These are phyloP conservation scores for Mesorhabditis sp. DNA, from an alignment of 2,888 invertebrate genomes.

Conservation along the genomic window DNA sequence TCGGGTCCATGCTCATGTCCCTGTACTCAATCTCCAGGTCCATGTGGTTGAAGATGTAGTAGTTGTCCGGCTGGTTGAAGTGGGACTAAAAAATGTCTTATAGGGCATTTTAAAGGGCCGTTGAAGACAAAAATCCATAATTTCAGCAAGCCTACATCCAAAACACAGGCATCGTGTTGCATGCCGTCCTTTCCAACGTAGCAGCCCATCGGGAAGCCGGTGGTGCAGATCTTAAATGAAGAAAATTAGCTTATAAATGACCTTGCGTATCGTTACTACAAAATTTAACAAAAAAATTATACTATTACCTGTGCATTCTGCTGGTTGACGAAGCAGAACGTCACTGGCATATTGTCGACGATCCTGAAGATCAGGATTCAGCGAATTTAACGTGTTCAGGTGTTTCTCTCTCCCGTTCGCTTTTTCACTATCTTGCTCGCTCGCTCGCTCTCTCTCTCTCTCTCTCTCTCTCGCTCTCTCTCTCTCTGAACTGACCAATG, in stretches of 20 bases:
- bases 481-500: constrained; percentile 71
- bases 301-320: constrained; percentile 49
- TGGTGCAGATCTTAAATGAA: constrained; percentile 70
- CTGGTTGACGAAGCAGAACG: constrained; percentile 78
- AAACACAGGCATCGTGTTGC: constrained; percentile 63
- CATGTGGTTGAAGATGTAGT: constrained; percentile 93
- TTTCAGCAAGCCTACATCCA: constrained; percentile 55
- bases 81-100: constrained; percentile 33
- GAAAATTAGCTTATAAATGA: not conserved
- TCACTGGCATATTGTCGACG: constrained; percentile 95
- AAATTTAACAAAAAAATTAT: too few species aligned
- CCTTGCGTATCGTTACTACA: not conserved
- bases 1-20: constrained; percentile 79
- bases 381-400: not conserved
- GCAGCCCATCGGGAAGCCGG: constrained; percentile 97
- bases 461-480: too few species aligned
- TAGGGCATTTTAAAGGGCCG: not conserved
- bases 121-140: not conserved
- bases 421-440: not conserved
- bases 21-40: constrained; percentile 84
- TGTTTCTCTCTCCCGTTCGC: not conserved
- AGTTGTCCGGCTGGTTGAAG: constrained; percentile 67
- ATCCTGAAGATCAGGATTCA: constrained; percentile 57
- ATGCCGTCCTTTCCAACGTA: constrained; percentile 70
- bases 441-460: too few species aligned